Percentiles rank a stretch among this genome's conserved stretches.
These are phyloP conservation scores for Drosophila pectinifera DNA, from an alignment of 1,140 invertebrate species.

Conservation along the genomic window DNA sequence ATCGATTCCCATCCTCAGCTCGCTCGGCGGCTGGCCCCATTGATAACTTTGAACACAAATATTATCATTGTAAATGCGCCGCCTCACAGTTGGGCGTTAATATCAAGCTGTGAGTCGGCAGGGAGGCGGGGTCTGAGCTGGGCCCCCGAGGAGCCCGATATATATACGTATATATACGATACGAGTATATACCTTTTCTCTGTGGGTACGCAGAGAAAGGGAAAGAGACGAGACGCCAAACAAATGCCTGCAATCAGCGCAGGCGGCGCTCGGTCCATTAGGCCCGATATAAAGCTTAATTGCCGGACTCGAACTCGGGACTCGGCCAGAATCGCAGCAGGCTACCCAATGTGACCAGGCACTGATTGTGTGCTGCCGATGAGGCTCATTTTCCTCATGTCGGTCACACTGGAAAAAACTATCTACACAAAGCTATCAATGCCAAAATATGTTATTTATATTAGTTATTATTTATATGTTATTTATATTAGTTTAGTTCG, in stretches of 20 bases:
- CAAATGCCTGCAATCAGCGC: conserved; percentile 84
- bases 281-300: conserved; percentile 85
- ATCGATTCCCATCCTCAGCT: conserved; percentile 41
- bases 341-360: conserved; percentile 71
- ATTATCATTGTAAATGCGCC: conserved; percentile 84
- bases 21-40: conserved; percentile 63
- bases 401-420: conserved; percentile 13
- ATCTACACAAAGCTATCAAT: no score
- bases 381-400: conserved; percentile 33
- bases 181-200: conserved; percentile 49
- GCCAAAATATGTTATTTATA: neutral
- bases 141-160: conserved; percentile 16
- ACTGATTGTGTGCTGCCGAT: conserved; percentile 62
- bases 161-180: conserved; percentile 5
- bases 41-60: conserved; percentile 82
- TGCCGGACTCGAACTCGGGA: conserved; percentile 61
- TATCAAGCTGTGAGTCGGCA: conserved; percentile 69
- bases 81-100: conserved; percentile 84
- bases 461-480: no score
- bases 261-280: conserved; percentile 85
- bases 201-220: conserved; percentile 22
- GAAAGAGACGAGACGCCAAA: conserved; percentile 55
- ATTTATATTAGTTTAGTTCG: no score
- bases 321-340: conserved; percentile 73
- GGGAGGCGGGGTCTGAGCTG: conserved; percentile 11